A percentile compares a stretch with the other conserved stretches of the same genome.
phyloP scores from a whole-genome alignment of 1,140 invertebrate genomes.

The Drosophila ironensis region DNA sequence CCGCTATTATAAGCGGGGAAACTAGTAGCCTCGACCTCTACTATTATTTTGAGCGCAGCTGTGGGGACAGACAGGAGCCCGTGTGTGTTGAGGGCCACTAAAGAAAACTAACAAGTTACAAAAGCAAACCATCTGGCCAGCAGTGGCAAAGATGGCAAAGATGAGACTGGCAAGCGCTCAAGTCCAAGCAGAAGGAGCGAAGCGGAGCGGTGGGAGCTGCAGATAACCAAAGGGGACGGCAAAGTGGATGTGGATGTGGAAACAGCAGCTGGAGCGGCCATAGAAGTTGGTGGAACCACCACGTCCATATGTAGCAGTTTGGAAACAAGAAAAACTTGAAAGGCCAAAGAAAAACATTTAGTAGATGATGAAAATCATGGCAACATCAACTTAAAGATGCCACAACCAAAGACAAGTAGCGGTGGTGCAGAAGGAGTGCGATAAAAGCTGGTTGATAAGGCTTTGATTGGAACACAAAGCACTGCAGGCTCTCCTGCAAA shows the following conservation, averaged over 20 bases:
- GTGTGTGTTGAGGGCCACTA: conserved; percentile 60
- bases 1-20: too few species aligned
- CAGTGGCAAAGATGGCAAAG: conserved; percentile 25
- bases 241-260: conserved; percentile 7
- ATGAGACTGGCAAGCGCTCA: neutral
- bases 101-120: conserved; percentile 78
- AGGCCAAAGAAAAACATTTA: conserved; percentile 74
- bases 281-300: conserved; percentile 15
- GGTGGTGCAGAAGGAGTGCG: neutral
- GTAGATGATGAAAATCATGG: conserved; percentile 79
- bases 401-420: conserved; percentile 1
- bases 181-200: too few species aligned
- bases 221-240: too few species aligned
- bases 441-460: neutral
- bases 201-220: too few species aligned
- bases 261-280: conserved; percentile 20
- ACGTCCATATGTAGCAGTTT: conserved; percentile 24
- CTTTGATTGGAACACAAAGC: conserved; percentile 16
- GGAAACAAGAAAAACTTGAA: conserved; percentile 65
- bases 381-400: conserved; percentile 64
- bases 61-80: conserved; percentile 17
- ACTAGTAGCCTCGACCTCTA: too few species aligned
- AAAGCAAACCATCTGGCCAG: conserved; percentile 66
- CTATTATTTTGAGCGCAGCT: conserved; percentile 7
- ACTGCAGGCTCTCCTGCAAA: neutral